Conservation (phyloP, 2,888 invertebrate species). For the Chironomus tentans region DNA sequence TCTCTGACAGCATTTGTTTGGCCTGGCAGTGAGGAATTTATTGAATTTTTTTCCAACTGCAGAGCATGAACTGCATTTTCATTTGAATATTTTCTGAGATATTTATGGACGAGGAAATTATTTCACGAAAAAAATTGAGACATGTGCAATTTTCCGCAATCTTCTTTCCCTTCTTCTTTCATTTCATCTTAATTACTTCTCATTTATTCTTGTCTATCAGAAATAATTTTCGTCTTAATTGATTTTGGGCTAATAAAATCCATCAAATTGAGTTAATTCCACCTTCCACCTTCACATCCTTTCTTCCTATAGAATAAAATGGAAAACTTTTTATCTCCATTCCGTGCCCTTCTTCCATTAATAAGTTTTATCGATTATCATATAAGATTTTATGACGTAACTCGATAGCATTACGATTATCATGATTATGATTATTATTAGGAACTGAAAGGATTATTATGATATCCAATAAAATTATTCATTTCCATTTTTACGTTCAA, state of each 20-base stretch:
- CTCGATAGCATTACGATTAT: not conserved
- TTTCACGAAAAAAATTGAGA: not conserved
- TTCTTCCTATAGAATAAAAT: not conserved
- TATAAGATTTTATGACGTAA: not conserved
- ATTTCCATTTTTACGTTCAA: not conserved
- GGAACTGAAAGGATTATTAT: not conserved
- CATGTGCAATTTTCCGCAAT: not conserved
- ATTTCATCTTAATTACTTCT: not conserved
- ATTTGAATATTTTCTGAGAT: not conserved
- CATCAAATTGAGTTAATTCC: too few species aligned
- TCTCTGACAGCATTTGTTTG: not conserved
- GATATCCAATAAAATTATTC: not conserved
- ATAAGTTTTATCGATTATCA: not conserved
- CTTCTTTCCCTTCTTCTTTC: not conserved
- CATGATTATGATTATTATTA: not conserved
- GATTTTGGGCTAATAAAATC: not conserved
- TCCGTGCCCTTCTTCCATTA: not conserved
- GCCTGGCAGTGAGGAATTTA: not conserved
- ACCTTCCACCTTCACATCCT: too few species aligned
- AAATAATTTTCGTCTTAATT: not conserved
- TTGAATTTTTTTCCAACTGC: not conserved
- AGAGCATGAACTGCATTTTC: not conserved
- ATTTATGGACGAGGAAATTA: not conserved
- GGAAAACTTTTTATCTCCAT: not conserved
- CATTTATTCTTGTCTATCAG: not conserved